A percentile compares a stretch with the other conserved stretches of the same genome.
Conservation (phyloP, 1,140 invertebrate genomes). For the Neodiprion lecontei region DNA sequence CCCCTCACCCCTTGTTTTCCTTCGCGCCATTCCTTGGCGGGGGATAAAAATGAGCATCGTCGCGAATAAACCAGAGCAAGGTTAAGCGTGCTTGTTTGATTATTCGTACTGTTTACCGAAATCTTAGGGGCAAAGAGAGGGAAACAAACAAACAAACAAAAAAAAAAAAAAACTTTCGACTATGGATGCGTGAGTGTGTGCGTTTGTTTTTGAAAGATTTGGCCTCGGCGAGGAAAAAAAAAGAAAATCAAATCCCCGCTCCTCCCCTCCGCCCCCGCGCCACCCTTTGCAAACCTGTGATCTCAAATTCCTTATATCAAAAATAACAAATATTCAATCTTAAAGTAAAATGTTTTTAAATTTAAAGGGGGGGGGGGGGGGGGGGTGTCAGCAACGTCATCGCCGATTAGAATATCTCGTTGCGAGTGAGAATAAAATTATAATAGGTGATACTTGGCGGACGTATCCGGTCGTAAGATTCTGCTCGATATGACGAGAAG, state of each 20-base stretch:
- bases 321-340: neutral
- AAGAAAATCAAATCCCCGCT: slow-evolving; percentile 11
- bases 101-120: too few species aligned
- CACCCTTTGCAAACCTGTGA: neutral
- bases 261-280: neutral
- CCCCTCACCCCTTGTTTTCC: too few species aligned
- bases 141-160: neutral
- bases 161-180: neutral
- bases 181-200: too few species aligned
- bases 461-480: neutral
- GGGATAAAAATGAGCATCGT: too few species aligned
- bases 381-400: neutral
- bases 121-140: slow-evolving; percentile 1
- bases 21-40: too few species aligned
- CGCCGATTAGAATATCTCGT: neutral
- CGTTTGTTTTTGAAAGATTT: neutral
- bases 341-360: neutral
- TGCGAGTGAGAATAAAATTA: neutral
- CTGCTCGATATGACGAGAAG: neutral
- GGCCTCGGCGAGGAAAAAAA: slow-evolving; percentile 10
- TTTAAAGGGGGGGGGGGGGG: neutral
- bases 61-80: too few species aligned
- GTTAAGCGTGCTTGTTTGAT: too few species aligned
- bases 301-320: slow-evolving; percentile 12
- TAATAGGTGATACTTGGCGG: neutral